phyloP scores from a whole-genome alignment of 2,888 invertebrate genomes.

The Drosophila stalkeri region DNA sequence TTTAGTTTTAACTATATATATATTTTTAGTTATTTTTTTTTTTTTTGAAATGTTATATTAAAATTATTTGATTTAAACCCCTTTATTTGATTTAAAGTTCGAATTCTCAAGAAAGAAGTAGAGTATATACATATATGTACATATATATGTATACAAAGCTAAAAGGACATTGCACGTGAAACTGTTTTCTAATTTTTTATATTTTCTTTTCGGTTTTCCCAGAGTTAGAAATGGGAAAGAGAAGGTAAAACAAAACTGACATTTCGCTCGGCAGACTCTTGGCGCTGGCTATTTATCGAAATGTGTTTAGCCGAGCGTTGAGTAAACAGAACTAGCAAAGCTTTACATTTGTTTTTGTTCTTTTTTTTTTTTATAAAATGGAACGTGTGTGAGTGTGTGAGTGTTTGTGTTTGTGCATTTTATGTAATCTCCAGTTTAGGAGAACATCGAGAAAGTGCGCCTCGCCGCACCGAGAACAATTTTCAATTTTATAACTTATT shows the following conservation, averaged over 20 bases:
- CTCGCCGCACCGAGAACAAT: conserved; percentile 8
- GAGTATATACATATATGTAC: background rate
- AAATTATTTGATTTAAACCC: too few species aligned
- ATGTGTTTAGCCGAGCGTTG: conserved; percentile 14
- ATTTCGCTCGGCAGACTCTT: conserved; percentile 2
- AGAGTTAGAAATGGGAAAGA: background rate
- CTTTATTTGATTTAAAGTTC: background rate
- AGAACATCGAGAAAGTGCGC: conserved; percentile 10
- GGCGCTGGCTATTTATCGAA: conserved; percentile 16
- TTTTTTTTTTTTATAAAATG: background rate
- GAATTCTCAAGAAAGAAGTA: background rate
- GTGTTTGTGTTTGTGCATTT: background rate
- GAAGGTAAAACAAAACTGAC: conserved; percentile 13
- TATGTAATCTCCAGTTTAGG: conserved; percentile 16
- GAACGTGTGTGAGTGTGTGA: background rate
- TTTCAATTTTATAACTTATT: conserved; percentile 22
- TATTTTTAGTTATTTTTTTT: too few species aligned
- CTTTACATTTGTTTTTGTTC: background rate
- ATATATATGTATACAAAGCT: background rate
- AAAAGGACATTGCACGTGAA: conserved; percentile 8
- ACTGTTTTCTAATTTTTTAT: background rate
- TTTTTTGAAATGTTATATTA: too few species aligned
- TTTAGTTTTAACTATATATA: too few species aligned
- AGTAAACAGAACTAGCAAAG: conserved; percentile 8
- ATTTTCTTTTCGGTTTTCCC: background rate